Conservation (phyloP, 2,888 invertebrate species). For the Caenorhabditis sp. region DNA sequence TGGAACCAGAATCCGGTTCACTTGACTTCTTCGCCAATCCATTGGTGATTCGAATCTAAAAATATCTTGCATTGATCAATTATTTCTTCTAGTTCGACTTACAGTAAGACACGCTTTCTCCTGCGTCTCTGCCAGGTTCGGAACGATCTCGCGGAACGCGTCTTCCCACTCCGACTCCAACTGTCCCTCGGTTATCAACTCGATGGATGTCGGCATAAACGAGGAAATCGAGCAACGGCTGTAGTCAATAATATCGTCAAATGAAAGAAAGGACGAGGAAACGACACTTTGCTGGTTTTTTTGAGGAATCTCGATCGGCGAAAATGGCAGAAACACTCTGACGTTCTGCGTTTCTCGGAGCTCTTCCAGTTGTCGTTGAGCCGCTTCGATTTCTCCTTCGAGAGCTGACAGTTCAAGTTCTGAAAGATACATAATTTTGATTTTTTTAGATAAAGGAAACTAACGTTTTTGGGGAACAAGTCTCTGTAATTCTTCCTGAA, state of each 20-base stretch:
- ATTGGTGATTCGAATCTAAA: conserved; percentile 26
- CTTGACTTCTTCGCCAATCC: too few species aligned
- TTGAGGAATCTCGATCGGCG: conserved; percentile 13
- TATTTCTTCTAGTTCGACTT: neutral
- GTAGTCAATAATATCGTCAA: conserved; percentile 53
- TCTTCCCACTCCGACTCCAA: conserved; percentile 38
- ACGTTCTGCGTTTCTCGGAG: conserved; percentile 74
- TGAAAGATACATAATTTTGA: conserved; percentile 49
- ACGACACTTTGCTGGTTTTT: neutral
- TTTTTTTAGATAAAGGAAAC: neutral
- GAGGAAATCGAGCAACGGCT: conserved; percentile 69
- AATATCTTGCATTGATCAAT: neutral
- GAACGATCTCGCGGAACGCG: conserved; percentile 10
- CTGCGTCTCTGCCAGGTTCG: conserved; percentile 30
- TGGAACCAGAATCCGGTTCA: neutral
- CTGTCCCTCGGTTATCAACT: conserved; percentile 18
- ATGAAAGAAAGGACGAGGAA: neutral
- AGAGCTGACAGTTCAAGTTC: conserved; percentile 73
- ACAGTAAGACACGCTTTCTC: conserved; percentile 61
- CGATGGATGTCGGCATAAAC: conserved; percentile 64
- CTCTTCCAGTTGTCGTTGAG: conserved; percentile 64
- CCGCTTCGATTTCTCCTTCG: conserved; percentile 74
- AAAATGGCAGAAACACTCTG: conserved; percentile 73
- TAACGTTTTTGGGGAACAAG: conserved; percentile 76
- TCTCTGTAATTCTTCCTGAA: conserved; percentile 72